Conservation (phyloP, 2,797 vertebrate genomes). For the Diplodus puntazzo region DNA sequence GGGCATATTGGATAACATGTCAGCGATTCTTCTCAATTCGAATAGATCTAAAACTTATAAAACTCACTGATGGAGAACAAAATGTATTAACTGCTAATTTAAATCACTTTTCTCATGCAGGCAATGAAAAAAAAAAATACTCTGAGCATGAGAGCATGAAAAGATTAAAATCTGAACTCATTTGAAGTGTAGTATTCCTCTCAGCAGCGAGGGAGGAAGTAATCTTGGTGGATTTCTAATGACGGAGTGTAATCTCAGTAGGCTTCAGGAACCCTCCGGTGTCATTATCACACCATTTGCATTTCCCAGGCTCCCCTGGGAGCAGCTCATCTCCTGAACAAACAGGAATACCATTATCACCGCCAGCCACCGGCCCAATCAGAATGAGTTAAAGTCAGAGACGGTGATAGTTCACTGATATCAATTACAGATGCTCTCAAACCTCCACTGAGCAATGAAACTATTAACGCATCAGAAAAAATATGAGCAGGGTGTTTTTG, state of each 20-base stretch:
- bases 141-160: not conserved
- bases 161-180: not conserved
- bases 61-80: not conserved
- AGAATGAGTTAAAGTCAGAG: conserved; percentile 11
- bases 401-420: conserved; percentile 17
- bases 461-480: not conserved
- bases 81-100: not conserved
- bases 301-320: conserved; percentile 43
- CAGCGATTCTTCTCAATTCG: not conserved
- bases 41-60: not conserved
- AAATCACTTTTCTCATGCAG: not conserved
- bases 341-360: conserved; percentile 50
- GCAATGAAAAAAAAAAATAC: not conserved
- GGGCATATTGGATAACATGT: not conserved
- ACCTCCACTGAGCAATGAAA: not conserved
- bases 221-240: conserved; percentile 11
- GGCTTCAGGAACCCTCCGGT: conserved; percentile 44
- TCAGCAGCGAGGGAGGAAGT: conserved; percentile 15
- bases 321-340: conserved; percentile 50
- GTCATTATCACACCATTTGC: conserved; percentile 58
- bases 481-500: not conserved
- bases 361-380: conserved; percentile 33
- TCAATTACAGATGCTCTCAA: conserved; percentile 22
- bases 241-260: conserved; percentile 31
- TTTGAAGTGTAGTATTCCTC: not conserved